phyloP scores from a whole-genome alignment of 2,113 vertebrate genomes.

The Narcine bancroftii region DNA sequence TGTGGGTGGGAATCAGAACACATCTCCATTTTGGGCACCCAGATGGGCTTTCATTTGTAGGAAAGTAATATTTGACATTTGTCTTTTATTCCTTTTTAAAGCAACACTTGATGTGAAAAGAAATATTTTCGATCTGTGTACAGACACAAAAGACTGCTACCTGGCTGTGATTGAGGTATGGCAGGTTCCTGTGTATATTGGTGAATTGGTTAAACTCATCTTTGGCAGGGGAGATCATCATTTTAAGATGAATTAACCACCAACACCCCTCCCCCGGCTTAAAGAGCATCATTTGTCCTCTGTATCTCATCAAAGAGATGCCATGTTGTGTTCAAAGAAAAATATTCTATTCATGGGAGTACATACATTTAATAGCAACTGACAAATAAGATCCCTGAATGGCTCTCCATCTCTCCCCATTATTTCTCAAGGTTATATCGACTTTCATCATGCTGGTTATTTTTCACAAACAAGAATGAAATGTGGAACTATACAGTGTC shows the following conservation, averaged over 20 bases:
- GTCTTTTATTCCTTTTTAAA: constrained; percentile 47
- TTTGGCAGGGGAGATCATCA: background rate
- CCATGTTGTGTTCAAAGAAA: background rate
- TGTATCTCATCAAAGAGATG: background rate
- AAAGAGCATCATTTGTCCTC: background rate
- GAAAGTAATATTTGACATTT: background rate
- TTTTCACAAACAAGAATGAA: background rate
- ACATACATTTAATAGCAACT: background rate
- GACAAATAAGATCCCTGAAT: background rate
- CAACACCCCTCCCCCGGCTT: background rate
- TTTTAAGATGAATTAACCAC: too few relatives aligned
- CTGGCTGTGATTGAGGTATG: constrained; percentile 94
- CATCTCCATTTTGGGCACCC: background rate
- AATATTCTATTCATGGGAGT: background rate
- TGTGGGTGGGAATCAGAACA: background rate
- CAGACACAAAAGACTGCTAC: constrained; percentile 98
- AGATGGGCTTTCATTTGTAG: background rate
- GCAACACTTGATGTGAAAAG: constrained; percentile 95
- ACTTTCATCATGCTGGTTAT: background rate
- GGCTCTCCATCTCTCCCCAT: background rate
- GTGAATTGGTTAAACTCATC: background rate
- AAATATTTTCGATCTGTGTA: constrained; percentile 97
- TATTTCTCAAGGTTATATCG: background rate
- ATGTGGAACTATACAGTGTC: background rate
- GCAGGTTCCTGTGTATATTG: background rate